Base-by-base conservation (phyloP, 35 echinoderm and acorn worm genomes). In the Apostichopus parvimensis region DNA sequence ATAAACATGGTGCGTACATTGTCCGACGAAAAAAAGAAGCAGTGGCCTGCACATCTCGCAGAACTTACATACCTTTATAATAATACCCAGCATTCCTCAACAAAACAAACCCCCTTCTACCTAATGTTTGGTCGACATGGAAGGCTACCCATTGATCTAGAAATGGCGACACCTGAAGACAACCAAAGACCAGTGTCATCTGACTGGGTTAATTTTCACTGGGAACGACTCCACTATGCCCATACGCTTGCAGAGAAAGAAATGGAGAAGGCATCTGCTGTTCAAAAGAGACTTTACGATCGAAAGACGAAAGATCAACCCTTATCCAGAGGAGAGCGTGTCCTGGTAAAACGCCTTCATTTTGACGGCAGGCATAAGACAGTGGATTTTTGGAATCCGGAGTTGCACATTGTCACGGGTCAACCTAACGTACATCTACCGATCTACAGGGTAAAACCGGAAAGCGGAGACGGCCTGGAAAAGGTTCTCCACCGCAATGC, bases 51-150 rank as follows among this genome's bases (percentile, higher is more conserved):
- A 60, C 52, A 61, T n/a, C 91, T 92, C 5, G 83, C 77, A 21
- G 80, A 79, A 25, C 80, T 94, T 15, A 78, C 77, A 20, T 75
- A 94, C 55, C 8, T 66, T 0, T 94, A 94, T 56, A 94, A 94
- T 61, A 91, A 80, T 83, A 94, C 93, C 17, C 60, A 77, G 26
- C 87, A 91, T 78, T 70, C 86, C 4, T 53, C 82, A 10, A 94
- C 93, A 8, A 64, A 80, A 24, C 78, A 80, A 12, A 80, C 93
- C 11, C 93, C 87, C 20, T 94, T 94, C 65, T 94, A 79, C 77
- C 72, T 94, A 18, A 90, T 94, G 93, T 94, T 94, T 90, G 93
- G 87, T 9, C 12, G 93, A 64, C 73, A 94, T 13, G 75, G 61
- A 4, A 54, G 93, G 6, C 59, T 94, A 6, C 93, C 93, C 55